Evolutionary conservation across 2,113 vertebrate species (phyloP).

Genomic region (Pluvialis apricaria): DNA sequence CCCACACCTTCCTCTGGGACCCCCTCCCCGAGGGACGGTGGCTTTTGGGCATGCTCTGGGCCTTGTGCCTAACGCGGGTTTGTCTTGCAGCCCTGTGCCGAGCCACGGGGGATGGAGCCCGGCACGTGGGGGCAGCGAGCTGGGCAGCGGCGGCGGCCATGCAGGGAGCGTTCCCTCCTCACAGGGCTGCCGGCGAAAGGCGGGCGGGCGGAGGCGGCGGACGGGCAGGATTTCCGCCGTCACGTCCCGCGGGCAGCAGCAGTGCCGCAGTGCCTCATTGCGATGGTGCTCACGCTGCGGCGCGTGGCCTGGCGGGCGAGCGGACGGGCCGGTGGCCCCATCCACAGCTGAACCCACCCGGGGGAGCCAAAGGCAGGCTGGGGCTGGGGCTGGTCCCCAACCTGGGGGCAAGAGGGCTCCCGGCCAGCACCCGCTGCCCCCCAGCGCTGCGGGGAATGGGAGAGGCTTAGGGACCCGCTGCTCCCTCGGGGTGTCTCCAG

Average conservation of each 20-base stretch:
- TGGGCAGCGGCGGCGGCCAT: not conserved
- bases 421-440: not conserved
- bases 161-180: not conserved
- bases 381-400: no score
- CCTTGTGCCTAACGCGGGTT: accelerated
- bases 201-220: not conserved
- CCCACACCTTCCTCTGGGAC: not conserved
- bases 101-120: not conserved
- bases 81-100: not conserved
- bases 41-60: not conserved
- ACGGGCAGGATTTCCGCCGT: constrained; percentile 57
- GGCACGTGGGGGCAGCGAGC: accelerated
- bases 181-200: not conserved
- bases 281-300: not conserved
- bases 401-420: not conserved
- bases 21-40: no score
- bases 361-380: not conserved
- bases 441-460: not conserved
- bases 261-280: not conserved
- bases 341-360: not conserved
- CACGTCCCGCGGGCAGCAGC: constrained; percentile 36
- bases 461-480: not conserved
- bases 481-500: not conserved
- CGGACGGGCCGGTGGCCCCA: not conserved
- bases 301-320: not conserved